Conservation (phyloP, 1,140 invertebrate genomes). For the Globodera ellingtonae region DNA sequence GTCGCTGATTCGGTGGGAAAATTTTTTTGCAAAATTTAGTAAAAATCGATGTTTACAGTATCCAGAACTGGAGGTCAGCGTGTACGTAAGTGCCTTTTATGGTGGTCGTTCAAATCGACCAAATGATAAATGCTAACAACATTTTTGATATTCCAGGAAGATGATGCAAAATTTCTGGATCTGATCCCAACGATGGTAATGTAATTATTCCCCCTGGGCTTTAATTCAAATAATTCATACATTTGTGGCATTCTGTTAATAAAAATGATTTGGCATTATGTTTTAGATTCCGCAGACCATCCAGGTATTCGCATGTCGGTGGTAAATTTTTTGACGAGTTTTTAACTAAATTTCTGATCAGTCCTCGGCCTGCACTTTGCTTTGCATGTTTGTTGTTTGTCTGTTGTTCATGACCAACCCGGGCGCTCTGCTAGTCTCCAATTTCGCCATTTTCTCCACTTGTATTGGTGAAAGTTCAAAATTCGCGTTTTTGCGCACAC, state of each 20-base stretch:
- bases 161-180: slow-evolving; percentile 64
- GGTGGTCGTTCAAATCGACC: no score
- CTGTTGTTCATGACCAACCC: slow-evolving; percentile 60
- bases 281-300: slow-evolving; percentile 49
- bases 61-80: slow-evolving; percentile 56
- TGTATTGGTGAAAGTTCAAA: slow-evolving; percentile 47
- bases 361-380: slow-evolving; percentile 57
- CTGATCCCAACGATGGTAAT: slow-evolving; percentile 56
- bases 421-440: slow-evolving; percentile 53
- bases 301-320: no score
- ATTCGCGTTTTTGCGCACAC: neutral
- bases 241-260: no score
- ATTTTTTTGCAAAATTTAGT: neutral
- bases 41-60: slow-evolving; percentile 44
- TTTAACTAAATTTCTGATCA: slow-evolving; percentile 14
- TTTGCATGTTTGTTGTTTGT: slow-evolving; percentile 62
- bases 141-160: slow-evolving; percentile 26
- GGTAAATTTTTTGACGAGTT: no score
- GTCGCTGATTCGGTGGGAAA: slow-evolving; percentile 55
- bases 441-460: slow-evolving; percentile 60
- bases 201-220: neutral
- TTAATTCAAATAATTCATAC: no score
- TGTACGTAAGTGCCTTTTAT: slow-evolving; percentile 34
- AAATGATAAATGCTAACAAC: slow-evolving; percentile 24
- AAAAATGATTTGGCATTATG: slow-evolving; percentile 3